These are phyloP conservation scores for Tetragonula carbonaria DNA, from an alignment of 2,888 invertebrate genomes.

Conservation along the genomic window DNA sequence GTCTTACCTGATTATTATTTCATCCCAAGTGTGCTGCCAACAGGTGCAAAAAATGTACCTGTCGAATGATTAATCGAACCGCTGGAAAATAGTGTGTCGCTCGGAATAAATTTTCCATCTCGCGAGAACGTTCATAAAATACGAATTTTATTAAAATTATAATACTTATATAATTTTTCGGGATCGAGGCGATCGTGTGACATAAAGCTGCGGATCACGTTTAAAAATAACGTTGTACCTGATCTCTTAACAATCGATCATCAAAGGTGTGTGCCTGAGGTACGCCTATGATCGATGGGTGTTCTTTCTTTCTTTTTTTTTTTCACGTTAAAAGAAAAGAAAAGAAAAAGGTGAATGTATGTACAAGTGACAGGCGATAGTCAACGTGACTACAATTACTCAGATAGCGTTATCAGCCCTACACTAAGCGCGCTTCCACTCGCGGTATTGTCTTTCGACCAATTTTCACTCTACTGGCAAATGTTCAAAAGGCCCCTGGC, in stretches of 20 bases:
- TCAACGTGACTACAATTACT: conserved; percentile 44
- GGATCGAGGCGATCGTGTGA: background rate
- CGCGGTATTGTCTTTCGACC: conserved; percentile 12
- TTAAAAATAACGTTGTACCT: conserved; percentile 24
- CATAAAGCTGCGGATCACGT: background rate
- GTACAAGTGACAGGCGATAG: background rate
- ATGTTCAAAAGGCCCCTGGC: background rate
- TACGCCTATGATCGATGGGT: conserved; percentile 8
- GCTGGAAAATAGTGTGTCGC: too few species aligned
- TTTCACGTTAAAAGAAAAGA: background rate
- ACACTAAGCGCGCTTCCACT: background rate
- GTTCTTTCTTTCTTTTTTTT: conserved; percentile 10
- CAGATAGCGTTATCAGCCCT: conserved; percentile 26
- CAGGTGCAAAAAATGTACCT: too few species aligned
- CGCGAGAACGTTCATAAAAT: background rate
- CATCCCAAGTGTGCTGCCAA: too few species aligned
- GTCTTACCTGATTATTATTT: too few species aligned
- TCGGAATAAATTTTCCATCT: too few species aligned
- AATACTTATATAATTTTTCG: conserved; percentile 36
- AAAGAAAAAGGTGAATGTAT: background rate
- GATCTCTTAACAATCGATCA: conserved; percentile 19
- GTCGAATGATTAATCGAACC: too few species aligned
- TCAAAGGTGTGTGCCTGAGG: conserved; percentile 6
- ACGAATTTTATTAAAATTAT: conserved; percentile 44
- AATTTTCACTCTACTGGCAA: conserved; percentile 10